These are phyloP conservation scores for Carterocephalus palaemon DNA, from an alignment of 2,888 invertebrate species.

Conservation along the genomic window DNA sequence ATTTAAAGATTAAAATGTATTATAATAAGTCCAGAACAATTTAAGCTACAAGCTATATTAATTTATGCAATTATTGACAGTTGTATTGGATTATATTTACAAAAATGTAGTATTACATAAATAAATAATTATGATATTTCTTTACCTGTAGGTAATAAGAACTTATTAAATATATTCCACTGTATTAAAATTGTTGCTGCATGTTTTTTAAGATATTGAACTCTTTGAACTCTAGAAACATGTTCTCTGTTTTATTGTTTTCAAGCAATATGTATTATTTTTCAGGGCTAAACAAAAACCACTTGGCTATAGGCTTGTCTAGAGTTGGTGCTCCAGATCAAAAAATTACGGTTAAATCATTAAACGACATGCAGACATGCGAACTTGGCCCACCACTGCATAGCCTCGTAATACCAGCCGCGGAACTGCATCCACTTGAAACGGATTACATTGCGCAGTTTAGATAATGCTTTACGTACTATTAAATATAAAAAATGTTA, in stretches of 20 bases:
- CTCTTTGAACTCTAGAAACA: too few species aligned
- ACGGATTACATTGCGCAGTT: slow-evolving; percentile 89
- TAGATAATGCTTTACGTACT: slow-evolving; percentile 45
- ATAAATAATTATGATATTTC: slow-evolving; percentile 20
- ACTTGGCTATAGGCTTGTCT: slow-evolving; percentile 91
- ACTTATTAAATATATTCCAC: too few species aligned
- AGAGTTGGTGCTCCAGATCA: slow-evolving; percentile 93
- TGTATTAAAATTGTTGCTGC: not conserved
- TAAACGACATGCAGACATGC: slow-evolving; percentile 84
- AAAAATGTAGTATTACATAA: slow-evolving; percentile 18
- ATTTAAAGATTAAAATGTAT: slow-evolving; percentile 24
- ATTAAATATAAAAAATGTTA: not conserved
- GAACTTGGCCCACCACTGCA: slow-evolving; percentile 95
- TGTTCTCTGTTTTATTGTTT: not conserved
- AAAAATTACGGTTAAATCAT: slow-evolving; percentile 84
- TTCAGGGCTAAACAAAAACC: slow-evolving; percentile 73
- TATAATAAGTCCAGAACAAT: slow-evolving; percentile 22
- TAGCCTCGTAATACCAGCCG: slow-evolving; percentile 93
- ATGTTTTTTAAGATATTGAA: not conserved
- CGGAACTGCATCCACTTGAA: slow-evolving; percentile 93
- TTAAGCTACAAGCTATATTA: slow-evolving; percentile 22
- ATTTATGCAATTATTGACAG: slow-evolving; percentile 17
- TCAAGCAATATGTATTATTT: slow-evolving; percentile 29
- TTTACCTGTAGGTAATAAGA: slow-evolving; percentile 9
- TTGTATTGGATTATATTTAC: slow-evolving; percentile 17